These are phyloP conservation scores for Numenius arquata DNA, from an alignment of 2,113 vertebrate species.

Conservation along the genomic window DNA sequence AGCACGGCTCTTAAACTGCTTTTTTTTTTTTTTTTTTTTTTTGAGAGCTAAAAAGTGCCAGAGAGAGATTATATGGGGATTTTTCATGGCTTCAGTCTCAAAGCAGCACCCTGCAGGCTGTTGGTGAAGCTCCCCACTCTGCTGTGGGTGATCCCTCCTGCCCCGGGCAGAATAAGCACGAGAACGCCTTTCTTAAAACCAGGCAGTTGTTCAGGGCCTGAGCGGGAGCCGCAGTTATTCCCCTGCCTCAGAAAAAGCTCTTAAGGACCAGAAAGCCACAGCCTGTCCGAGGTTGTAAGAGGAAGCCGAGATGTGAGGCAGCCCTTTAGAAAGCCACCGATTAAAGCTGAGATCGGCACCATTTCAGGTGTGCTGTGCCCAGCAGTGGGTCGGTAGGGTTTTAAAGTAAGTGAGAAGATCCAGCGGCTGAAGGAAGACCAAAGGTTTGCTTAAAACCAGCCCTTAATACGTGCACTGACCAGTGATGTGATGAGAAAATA, in stretches of 20 bases:
- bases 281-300: rapidly evolving
- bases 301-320: neutral
- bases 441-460: neutral
- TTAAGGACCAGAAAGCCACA: neutral
- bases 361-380: neutral
- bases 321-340: rapidly evolving
- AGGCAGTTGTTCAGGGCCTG: neutral
- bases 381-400: rapidly evolving
- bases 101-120: neutral
- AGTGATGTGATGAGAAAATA: neutral
- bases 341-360: neutral
- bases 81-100: neutral
- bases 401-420: neutral
- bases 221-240: rapidly evolving
- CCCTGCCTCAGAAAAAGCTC: neutral
- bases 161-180: neutral
- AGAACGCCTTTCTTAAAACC: rapidly evolving
- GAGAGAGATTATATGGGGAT: neutral
- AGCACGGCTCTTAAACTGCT: neutral
- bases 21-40: neutral
- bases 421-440: neutral
- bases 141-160: neutral
- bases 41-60: neutral
- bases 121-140: neutral
- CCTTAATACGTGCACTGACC: rapidly evolving